Conservation (phyloP, 2,797 vertebrate species). For the Halcyon leucocephala region DNA sequence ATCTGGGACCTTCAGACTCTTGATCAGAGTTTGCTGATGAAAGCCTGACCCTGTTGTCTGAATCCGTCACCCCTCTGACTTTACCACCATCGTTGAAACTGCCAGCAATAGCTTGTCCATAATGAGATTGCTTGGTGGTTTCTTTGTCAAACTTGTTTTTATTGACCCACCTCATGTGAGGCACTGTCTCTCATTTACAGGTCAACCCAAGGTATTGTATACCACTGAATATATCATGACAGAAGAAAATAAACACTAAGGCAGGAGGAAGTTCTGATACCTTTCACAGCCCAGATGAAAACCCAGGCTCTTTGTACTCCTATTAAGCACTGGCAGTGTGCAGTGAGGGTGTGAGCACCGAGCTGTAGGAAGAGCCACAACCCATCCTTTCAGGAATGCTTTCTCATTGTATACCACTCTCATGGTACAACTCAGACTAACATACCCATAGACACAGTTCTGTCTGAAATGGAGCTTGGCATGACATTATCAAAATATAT, state of each 20-base stretch:
- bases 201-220: conserved; percentile 33
- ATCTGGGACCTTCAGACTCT: conserved; percentile 24
- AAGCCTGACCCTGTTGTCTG: conserved; percentile 26
- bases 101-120: neutral
- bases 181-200: neutral
- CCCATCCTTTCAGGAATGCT: neutral
- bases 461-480: neutral
- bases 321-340: neutral
- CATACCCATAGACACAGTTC: neutral
- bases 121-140: neutral
- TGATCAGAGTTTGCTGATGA: conserved; percentile 44
- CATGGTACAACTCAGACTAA: neutral
- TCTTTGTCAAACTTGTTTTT: conserved; percentile 56
- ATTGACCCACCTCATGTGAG: neutral
- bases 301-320: neutral
- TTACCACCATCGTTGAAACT: conserved; percentile 49
- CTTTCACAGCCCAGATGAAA: neutral
- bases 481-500: neutral
- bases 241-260: conserved; percentile 64
- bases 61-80: conserved; percentile 30
- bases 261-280: conserved; percentile 6
- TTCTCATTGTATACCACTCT: neutral
- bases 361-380: neutral
- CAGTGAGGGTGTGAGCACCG: neutral
- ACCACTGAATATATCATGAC: conserved; percentile 34